Base-by-base conservation (phyloP, 2,888 invertebrate species). In the Catocala nupta region DNA sequence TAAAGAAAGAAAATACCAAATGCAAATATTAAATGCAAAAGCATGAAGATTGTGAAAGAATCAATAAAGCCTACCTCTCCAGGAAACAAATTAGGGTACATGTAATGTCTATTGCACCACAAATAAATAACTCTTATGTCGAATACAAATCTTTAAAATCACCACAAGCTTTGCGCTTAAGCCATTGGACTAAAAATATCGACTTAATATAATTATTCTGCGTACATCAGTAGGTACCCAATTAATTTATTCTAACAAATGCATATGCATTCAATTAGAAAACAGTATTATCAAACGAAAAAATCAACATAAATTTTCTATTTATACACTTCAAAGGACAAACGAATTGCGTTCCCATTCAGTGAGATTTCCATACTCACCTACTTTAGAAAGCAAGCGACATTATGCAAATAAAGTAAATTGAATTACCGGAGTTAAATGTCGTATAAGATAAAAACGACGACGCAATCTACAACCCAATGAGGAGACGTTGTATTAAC, bases 401-500 rank as follows among this genome's bases (percentile, higher is more conserved):
- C 93, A 91, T 93, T 93, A 94, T 94, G 94, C 92, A 92, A 94
- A 94, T 94, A 90, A 78, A 89, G 88, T 92, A 94, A 94, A 94
- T 94, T 94, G 94, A 94, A 94, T 94, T 93, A 93, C 94, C 87
- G 88, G 93, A 93, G 94, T 93, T 94, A 94, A 94, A 94, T 94
- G 94, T 94, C 90, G 92, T 90, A 92, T 93, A 90, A 94, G 94
- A 94, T 94, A 94, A 94, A 94, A 94, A 94, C 94, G 93, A 93
- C 90, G 85, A 86, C 81, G 92, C 91, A 89, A 93, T 94, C 93
- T 93, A 93, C 93, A 92, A 93, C 84, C 93, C 93, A 92, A 93
- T 93, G 93, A 92, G 92, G 86, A 92, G 90, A 89, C 88, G 81
- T 79, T 81, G 85, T 87, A 93, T 94, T 94, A 90, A 92, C 93